phyloP scores from a whole-genome alignment of 2,888 invertebrate species.

The Lasioglossum leucozonium region DNA sequence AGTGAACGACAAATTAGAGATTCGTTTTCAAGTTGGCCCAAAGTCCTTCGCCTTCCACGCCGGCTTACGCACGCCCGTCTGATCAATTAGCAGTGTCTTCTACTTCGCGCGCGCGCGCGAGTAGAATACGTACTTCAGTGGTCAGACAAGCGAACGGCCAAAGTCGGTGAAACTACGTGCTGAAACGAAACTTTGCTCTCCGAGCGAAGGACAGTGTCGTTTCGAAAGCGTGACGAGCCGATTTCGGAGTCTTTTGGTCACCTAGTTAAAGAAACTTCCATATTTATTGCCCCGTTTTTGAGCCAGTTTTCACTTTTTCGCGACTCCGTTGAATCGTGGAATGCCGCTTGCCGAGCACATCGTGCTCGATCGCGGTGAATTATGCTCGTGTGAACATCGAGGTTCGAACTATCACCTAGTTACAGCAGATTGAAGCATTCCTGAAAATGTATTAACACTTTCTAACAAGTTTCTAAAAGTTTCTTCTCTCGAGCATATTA shows the following conservation, averaged over 20 bases:
- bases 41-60: background rate
- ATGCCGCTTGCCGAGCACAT: background rate
- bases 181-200: background rate
- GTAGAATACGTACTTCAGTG: constrained; percentile 5
- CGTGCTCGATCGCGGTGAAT: background rate
- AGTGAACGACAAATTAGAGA: background rate
- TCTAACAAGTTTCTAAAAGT: background rate
- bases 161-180: background rate
- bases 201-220: background rate
- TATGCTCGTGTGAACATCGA: background rate
- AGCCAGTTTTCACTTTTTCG: background rate
- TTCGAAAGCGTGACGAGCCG: constrained; percentile 1
- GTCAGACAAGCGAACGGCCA: background rate
- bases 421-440: background rate
- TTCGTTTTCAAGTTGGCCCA: background rate
- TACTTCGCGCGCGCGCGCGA: constrained; percentile 22
- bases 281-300: background rate
- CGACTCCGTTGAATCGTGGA: background rate
- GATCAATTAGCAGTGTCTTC: constrained; percentile 37
- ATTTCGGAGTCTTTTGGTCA: background rate
- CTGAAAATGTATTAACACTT: background rate
- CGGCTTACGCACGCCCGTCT: background rate
- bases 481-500: background rate
- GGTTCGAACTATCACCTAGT: background rate
- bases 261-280: background rate